Conservation (phyloP, 2,113 vertebrate genomes). For the Scomber colias region DNA sequence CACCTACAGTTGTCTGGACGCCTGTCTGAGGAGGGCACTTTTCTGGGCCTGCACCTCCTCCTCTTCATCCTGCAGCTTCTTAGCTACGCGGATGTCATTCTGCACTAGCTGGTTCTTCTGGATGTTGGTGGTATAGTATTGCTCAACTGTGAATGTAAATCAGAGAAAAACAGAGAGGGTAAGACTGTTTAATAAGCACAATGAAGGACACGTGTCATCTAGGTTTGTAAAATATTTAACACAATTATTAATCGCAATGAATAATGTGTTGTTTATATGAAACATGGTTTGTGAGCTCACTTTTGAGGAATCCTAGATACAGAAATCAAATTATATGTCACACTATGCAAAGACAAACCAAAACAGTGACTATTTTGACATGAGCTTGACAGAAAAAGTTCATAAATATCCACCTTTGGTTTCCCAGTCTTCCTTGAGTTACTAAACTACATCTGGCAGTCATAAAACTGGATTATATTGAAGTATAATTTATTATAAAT, state of each 20-base stretch:
- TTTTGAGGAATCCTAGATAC: conserved; percentile 20
- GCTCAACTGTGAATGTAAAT: conserved; percentile 73
- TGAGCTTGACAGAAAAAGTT: not conserved
- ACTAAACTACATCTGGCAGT: too few relatives aligned
- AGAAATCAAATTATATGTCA: not conserved
- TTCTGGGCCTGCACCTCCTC: conserved; percentile 74
- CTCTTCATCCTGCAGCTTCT: conserved; percentile 83
- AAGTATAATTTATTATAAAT: conserved; percentile 12
- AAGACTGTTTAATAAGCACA: not conserved
- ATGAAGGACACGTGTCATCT: not conserved
- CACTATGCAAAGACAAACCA: conserved; percentile 1
- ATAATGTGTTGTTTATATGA: not conserved
- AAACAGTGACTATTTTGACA: not conserved
- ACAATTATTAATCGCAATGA: too few relatives aligned
- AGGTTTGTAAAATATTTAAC: not conserved
- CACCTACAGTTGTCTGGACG: conserved; percentile 74
- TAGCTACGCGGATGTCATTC: conserved; percentile 82
- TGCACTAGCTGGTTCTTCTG: conserved; percentile 85
- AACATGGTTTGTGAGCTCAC: not conserved
- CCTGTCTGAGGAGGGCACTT: conserved; percentile 61
- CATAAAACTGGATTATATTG: not conserved
- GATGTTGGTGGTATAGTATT: conserved; percentile 85
- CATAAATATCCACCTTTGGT: not conserved
- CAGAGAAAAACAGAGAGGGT: not conserved
- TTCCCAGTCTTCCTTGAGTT: not conserved